Evolutionary conservation across 1,140 invertebrate genomes (phyloP).

Genomic region (Teleopsis dalmanni): DNA sequence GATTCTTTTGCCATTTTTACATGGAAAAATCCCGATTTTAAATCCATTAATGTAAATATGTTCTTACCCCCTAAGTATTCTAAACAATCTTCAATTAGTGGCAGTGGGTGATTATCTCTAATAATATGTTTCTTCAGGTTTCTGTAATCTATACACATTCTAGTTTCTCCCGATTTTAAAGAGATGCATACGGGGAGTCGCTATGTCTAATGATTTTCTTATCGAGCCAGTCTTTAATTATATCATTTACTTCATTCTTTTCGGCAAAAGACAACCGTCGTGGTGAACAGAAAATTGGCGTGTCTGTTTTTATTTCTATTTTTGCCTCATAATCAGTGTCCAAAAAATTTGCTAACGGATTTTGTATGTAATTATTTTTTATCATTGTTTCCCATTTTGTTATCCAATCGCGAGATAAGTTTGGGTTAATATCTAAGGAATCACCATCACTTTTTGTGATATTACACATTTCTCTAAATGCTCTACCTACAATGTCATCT

Average conservation of each 20-base stretch:
- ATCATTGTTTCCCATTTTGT: no score
- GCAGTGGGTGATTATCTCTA: slow-evolving; percentile 28
- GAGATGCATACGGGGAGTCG: slow-evolving; percentile 19
- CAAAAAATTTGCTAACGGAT: no score
- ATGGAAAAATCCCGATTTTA: slow-evolving; percentile 25
- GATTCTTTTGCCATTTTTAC: slow-evolving; percentile 18
- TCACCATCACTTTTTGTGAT: no score
- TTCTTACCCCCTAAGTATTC: slow-evolving; percentile 17
- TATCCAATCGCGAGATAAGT: no score
- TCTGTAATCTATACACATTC: slow-evolving; percentile 39
- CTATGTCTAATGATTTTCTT: slow-evolving; percentile 17
- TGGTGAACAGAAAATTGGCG: slow-evolving; percentile 7
- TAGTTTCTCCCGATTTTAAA: slow-evolving; percentile 22
- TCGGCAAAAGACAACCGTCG: slow-evolving; percentile 3
- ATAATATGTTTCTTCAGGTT: slow-evolving; percentile 14
- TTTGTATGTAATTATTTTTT: no score
- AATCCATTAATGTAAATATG: slow-evolving; percentile 22
- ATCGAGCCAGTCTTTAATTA: slow-evolving; percentile 14
- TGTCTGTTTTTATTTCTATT: slow-evolving; percentile 6
- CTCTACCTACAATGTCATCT: no score
- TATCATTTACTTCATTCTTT: slow-evolving; percentile 5
- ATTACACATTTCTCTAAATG: no score
- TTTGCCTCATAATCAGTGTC: slow-evolving; percentile 12
- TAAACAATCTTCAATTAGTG: slow-evolving; percentile 45
- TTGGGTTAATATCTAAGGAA: no score